These are phyloP conservation scores for Sebastolobus alascanus DNA, from an alignment of 2,797 vertebrate species.

Conservation along the genomic window DNA sequence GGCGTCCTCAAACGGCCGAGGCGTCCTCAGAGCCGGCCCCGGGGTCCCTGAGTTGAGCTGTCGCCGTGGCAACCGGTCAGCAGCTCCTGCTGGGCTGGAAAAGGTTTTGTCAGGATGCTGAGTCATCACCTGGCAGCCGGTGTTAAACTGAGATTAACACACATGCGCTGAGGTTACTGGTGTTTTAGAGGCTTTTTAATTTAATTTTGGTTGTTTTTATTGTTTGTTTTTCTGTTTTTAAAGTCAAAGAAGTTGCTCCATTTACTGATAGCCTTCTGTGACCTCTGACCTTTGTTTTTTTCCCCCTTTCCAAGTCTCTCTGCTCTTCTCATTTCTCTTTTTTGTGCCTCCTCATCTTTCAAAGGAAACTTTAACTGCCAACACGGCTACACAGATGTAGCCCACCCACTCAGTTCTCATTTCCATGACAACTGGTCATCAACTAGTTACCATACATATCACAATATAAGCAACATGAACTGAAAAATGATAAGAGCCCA, in stretches of 20 bases:
- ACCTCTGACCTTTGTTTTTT: slow-evolving; percentile 21
- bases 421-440: neutral
- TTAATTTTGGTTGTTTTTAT: neutral
- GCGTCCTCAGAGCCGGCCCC: slow-evolving; percentile 22
- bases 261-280: neutral
- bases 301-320: too few relatives aligned
- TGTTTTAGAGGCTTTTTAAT: neutral
- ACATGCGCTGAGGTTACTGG: neutral
- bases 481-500: too few relatives aligned
- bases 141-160: slow-evolving; percentile 5
- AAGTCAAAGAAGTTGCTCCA: neutral
- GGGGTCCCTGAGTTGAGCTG: slow-evolving; percentile 12
- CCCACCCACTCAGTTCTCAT: neutral
- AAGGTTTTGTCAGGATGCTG: slow-evolving; percentile 34
- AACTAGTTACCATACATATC: neutral
- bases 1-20: slow-evolving; percentile 42
- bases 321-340: too few relatives aligned
- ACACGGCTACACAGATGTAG: neutral
- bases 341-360: neutral
- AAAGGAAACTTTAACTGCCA: too few relatives aligned
- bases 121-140: slow-evolving; percentile 52
- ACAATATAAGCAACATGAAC: neutral
- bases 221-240: neutral
- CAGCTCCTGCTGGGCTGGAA: slow-evolving; percentile 28
- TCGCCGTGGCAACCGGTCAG: slow-evolving; percentile 46